These are phyloP conservation scores for Typhlichthys subterraneus DNA, from an alignment of 2,797 vertebrate species.

Conservation along the genomic window DNA sequence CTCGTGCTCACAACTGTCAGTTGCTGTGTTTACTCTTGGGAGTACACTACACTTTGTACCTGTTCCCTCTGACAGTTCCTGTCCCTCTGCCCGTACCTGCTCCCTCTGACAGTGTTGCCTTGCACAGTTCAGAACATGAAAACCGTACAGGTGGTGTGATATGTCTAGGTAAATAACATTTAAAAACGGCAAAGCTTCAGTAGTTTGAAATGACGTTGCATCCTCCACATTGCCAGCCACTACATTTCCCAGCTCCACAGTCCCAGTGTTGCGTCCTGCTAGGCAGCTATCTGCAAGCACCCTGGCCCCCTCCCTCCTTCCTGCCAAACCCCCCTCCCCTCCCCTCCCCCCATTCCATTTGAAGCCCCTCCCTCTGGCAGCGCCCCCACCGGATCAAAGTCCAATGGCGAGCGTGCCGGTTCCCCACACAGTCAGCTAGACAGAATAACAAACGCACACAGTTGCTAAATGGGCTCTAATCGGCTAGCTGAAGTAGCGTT, in stretches of 20 bases:
- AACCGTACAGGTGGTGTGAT: too few relatives aligned
- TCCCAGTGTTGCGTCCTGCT: conserved; percentile 45
- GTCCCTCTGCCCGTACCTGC: too few relatives aligned
- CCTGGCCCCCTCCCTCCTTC: conserved; percentile 17
- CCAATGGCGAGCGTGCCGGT: conserved; percentile 47
- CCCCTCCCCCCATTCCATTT: conserved; percentile 11
- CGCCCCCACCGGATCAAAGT: conserved; percentile 68
- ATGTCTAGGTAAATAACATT: too few relatives aligned
- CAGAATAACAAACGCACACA: conserved; percentile 21
- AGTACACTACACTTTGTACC: too few relatives aligned
- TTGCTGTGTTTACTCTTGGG: too few relatives aligned
- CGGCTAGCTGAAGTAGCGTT: conserved; percentile 4
- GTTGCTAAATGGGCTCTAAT: conserved; percentile 3
- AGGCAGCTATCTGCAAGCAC: conserved; percentile 40
- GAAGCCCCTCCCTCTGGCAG: conserved; percentile 15
- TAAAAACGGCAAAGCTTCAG: too few relatives aligned
- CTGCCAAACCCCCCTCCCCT: conserved; percentile 15
- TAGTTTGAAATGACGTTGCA: too few relatives aligned
- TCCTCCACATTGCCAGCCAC: conserved; percentile 4
- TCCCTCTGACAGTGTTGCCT: too few relatives aligned
- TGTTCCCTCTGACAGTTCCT: too few relatives aligned
- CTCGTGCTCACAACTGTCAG: too few relatives aligned
- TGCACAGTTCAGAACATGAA: too few relatives aligned
- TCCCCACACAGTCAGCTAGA: conserved; percentile 39
- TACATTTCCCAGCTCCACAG: conserved; percentile 50